A percentile compares a stretch with the other conserved stretches of the same genome.
Conservation (phyloP, 2,113 vertebrate genomes). For the Barbus barbus region DNA sequence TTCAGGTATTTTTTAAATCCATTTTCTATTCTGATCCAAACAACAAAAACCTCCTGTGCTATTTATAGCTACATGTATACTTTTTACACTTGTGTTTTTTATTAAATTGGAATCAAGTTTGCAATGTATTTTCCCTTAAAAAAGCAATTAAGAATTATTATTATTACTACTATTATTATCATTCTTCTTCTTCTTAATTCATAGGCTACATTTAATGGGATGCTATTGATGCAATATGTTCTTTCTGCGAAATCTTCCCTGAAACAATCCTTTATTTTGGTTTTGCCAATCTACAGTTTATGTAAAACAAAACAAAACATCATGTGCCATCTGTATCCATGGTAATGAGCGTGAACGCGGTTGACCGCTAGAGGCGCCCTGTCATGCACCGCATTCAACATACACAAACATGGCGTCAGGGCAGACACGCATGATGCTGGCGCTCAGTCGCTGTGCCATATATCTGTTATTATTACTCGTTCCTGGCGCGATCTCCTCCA, state of each 20-base stretch:
- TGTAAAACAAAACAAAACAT: constrained; percentile 21
- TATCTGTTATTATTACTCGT: constrained; percentile 61
- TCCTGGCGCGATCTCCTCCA: constrained; percentile 58
- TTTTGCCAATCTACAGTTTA: not conserved
- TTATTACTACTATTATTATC: not conserved
- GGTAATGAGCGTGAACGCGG: not conserved
- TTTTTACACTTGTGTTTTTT: no score
- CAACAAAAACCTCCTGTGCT: no score
- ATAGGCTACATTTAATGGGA: not conserved
- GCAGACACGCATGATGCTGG: constrained; percentile 68
- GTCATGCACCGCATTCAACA: constrained; percentile 59
- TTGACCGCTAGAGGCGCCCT: constrained; percentile 72
- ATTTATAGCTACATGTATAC: no score
- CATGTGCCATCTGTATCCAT: constrained; percentile 23
- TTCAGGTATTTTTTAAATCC: not conserved
- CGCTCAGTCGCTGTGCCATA: constrained; percentile 57
- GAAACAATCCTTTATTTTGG: not conserved
- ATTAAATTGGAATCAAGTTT: not conserved
- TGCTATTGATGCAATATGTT: not conserved
- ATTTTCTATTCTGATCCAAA: no score
- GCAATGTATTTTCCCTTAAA: not conserved
- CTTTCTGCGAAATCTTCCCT: not conserved
- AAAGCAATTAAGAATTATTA: not conserved
- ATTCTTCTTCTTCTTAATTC: no score
- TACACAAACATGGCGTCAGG: constrained; percentile 81